These are phyloP conservation scores for Hydra vulgaris DNA, from an alignment of 30 jellyfish, hydroid and myxozoan genomes.

Conservation along the genomic window DNA sequence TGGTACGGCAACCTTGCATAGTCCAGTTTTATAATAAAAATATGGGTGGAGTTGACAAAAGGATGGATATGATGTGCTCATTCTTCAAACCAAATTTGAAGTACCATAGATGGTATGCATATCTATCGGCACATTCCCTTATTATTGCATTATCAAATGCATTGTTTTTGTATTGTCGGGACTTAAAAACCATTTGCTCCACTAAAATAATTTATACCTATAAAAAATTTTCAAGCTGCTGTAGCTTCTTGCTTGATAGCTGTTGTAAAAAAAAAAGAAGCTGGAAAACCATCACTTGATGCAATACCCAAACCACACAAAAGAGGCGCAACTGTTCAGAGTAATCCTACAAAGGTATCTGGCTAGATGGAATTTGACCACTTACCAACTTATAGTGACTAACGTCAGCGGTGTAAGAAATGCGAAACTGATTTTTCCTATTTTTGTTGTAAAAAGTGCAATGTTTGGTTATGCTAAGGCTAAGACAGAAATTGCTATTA, in stretches of 20 bases:
- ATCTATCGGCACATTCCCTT: background rate
- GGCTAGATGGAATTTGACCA: constrained; percentile 8
- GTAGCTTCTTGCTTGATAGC: background rate
- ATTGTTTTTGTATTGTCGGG: constrained; percentile 24
- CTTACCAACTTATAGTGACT: constrained; percentile 13
- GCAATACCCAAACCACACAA: background rate
- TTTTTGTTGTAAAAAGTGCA: constrained; percentile 14
- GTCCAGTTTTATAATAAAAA: too few species aligned
- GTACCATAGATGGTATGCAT: too few species aligned
- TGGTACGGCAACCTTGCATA: too few species aligned
- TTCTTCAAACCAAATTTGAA: too few species aligned
- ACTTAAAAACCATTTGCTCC: constrained; percentile 2
- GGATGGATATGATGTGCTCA: too few species aligned
- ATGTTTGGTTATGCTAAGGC: constrained; percentile 12
- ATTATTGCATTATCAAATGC: constrained; percentile 25
- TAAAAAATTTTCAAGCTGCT: background rate
- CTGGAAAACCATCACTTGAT: constrained; percentile 24
- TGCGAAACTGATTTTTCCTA: constrained; percentile 21
- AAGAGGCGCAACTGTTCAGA: background rate
- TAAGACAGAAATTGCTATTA: constrained; percentile 18
- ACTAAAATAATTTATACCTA: background rate
- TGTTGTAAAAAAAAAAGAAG: background rate
- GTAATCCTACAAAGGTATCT: background rate
- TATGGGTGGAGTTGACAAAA: too few species aligned
- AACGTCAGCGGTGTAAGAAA: constrained; percentile 10